Evolutionary conservation across 2,797 vertebrate species (phyloP), one percentile per base, ranked within the genome.

Genomic region (Carduelis carduelis): DNA sequence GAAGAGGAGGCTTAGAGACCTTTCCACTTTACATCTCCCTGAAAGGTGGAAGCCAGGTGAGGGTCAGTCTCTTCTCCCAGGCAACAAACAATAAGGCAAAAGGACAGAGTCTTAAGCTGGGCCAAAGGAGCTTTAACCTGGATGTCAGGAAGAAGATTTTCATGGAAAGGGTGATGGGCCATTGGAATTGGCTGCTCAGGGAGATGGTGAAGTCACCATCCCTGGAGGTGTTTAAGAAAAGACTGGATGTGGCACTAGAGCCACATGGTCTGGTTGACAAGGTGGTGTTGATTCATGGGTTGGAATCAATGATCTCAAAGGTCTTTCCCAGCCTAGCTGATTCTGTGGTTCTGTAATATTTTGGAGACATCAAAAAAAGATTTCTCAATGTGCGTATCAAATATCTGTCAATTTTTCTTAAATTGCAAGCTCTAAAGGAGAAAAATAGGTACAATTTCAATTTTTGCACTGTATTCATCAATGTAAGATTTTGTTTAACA

Each of bases 11-110:
- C 12, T 66, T 28, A 32, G 9, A 13, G 10, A n/a, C 8, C 27
- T 66, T 28, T 19, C 27, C 23, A 19, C 3, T 8, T 28, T 44
- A 32, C 15, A 44, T 2, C 6, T 37, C 3, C 27, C 32, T 37
- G 27, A 37, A 52, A 37, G 23, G 18, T 5, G 27, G 8, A 15
- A 32, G 6, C 4, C 27, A n/a, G 22, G 6, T 37, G 27, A 12
- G 2, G 4, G 1, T 44, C 0, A 1, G 12, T 12, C 61, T 75
- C 18, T 37, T 37, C 15, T n/a, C 8, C 26, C 27, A 44, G 18
- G 14, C 23, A 44, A 37, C 7, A 13, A 44, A 8, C 23, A 18
- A 12, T 35, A 26, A 12, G 20, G 20, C 10, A 35, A 27, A 22
- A 76, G 5, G 15, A 37, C n/a, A 85, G 5, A 28, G n/a, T 6